Evolutionary conservation across 2,797 vertebrate species (phyloP), one percentile per base, ranked within the genome.

Genomic region (Pseudomugil gertrudae): DNA sequence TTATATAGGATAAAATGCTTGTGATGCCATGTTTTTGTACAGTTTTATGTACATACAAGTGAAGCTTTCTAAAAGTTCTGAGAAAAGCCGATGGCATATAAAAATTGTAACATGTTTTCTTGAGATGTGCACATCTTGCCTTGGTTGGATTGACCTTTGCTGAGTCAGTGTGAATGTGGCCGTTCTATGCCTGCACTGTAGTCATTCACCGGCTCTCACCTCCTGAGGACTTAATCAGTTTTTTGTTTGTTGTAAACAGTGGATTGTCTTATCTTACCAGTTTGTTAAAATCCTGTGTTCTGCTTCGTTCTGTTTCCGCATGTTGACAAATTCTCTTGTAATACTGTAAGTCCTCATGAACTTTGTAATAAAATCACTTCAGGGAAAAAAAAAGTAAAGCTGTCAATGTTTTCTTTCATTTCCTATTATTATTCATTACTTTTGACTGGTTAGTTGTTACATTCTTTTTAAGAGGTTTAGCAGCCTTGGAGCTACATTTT

Each of bases 41-140:
- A 99, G 97, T 98, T 99, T 98, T 98, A 98, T 99, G 98, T 99
- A 99, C 96, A 97, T 96, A 97, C 94, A 96, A 96, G 96, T 97
- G 96, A 97, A 95, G 96, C 96, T 98, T 98, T 96, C 96, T 97
- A 96, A 96, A 94, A 93, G 95, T 95, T 95, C 90, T 87, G 91
- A 94, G 95, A 95, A 94, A 96, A 95, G 95, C 94, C 92, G 94
- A 95, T 91, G 95, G 95, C 95, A 95, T 95, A 96, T 93, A 93
- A 94, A 95, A 95, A 95, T 93, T 92, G 93, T 95, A 95, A 94
- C 93, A 94, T 95, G 95, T 96, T 97, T 96, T 92, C 88, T 96
- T 95, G 95, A 96, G 94, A 96, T 95, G 95, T 94, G 91, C 93
- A 93, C 93, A 94, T 94, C 89, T 93, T 94, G 93, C 93, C 93